Evolutionary conservation across 2,888 invertebrate genomes (phyloP), one percentile per base, ranked within the genome.

Genomic region (Drosophila siamana): DNA sequence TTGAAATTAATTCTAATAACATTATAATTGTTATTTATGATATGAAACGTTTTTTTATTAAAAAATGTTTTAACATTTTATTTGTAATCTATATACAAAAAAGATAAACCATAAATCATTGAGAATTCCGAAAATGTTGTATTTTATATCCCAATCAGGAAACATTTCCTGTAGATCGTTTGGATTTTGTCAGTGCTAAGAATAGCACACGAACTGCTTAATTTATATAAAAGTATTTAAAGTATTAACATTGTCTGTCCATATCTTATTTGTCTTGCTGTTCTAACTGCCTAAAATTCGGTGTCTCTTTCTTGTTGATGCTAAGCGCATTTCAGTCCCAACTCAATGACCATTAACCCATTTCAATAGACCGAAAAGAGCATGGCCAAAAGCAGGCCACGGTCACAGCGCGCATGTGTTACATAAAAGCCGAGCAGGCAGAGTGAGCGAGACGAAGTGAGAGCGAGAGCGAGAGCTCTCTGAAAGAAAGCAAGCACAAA

Each of bases 331-430:
- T 63, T 33, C 51, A 43, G 44, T 52, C 24, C 44, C 59, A 78
- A 59, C 44, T 44, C 44, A 22, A 13, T 67, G 69, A 65, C 80
- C 63, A 86, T 75, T 86, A 86, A 88, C 88, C 86, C 78, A 86
- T 88, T 86, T 86, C 67, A 67, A 69, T 72, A 68, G 64, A 66
- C 79, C 85, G 65, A 64, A 48, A 61, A 69, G 63, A 72, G 62
- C 48, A 28, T 65, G 77, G 63, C 66, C 69, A 74, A 79, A 86
- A 86, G 72, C 86, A 86, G 86, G 80, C 84, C 86, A 82, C 65
- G 75, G 75, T 60, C 70, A 74, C 50, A 52, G 56, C 62, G 56
- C 62, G 64, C 55, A 46, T 28, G 65, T 47, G 28, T 74, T 75
- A 71, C 64, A 83, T 73, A 84, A 78, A 57, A 70, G 63, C 54